Percentiles rank a stretch among this genome's conserved stretches.
Evolutionary conservation across 2,797 vertebrate species (phyloP).

Genomic region (Heteromormyrus szaboi): DNA sequence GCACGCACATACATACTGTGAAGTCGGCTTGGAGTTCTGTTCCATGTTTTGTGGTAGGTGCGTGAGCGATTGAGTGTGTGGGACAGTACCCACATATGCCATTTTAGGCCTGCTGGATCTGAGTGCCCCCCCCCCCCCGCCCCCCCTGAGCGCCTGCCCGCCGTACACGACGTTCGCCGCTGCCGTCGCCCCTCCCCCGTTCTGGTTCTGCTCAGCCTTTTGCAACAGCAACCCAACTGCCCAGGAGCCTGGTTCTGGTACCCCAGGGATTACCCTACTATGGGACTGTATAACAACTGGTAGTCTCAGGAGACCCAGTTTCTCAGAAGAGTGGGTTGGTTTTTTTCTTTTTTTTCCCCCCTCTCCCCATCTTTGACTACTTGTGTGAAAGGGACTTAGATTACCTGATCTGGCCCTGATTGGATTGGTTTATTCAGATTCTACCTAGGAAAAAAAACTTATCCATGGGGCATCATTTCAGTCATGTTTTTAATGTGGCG

Average conservation of each 20-base stretch:
- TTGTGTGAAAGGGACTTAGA: not conserved
- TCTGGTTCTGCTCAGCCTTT: slow-evolving; percentile 45
- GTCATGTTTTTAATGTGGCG: not conserved
- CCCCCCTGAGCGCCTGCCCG: slow-evolving; percentile 47
- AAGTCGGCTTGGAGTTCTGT: not conserved
- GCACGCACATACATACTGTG: not conserved
- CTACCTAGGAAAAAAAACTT: not conserved
- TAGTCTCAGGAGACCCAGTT: slow-evolving; percentile 6
- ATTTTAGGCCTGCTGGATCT: slow-evolving; percentile 48
- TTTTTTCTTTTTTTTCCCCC: not conserved
- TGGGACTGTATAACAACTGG: not conserved
- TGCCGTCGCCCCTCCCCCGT: slow-evolving; percentile 49
- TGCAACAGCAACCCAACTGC: slow-evolving; percentile 39
- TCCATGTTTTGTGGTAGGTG: slow-evolving; percentile 1
- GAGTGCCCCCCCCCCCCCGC: slow-evolving; percentile 51
- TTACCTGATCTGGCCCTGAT: not conserved
- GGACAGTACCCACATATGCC: slow-evolving; percentile 18
- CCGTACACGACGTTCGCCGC: slow-evolving; percentile 58
- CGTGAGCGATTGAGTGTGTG: slow-evolving; percentile 19
- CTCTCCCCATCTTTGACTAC: not conserved
- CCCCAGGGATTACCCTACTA: not conserved
- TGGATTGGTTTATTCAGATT: not conserved
- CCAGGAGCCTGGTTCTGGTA: slow-evolving; percentile 19
- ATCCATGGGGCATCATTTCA: not conserved
- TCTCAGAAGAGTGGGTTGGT: not conserved